Evolutionary conservation across 2,113 vertebrate species (phyloP).

Genomic region (Odontesthes bonariensis): DNA sequence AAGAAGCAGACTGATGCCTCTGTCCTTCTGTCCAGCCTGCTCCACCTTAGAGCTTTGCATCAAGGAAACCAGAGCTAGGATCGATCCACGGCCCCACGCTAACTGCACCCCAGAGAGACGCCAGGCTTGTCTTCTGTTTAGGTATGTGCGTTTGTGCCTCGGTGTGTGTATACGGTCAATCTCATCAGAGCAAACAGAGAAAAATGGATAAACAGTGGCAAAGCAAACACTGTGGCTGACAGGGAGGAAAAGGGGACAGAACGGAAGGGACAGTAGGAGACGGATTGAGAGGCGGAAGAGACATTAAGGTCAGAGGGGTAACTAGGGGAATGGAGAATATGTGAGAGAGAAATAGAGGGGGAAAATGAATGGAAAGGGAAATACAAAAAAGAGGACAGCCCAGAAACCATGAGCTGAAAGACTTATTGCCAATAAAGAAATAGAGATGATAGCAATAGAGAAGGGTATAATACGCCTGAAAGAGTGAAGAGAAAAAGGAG

Average conservation of each 20-base stretch:
- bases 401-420: conserved; percentile 53
- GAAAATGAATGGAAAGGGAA: conserved; percentile 9
- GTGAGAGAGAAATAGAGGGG: conserved; percentile 12
- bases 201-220: conserved; percentile 79
- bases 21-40: conserved; percentile 57
- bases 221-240: conserved; percentile 68
- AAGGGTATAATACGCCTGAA: conserved; percentile 40
- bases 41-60: conserved; percentile 66
- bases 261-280: conserved; percentile 45
- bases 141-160: conserved; percentile 54
- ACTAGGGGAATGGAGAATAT: conserved; percentile 37
- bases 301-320: conserved; percentile 57
- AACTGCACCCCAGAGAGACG: conserved; percentile 78
- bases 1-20: conserved; percentile 49
- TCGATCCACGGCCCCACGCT: conserved; percentile 72
- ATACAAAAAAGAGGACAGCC: conserved; percentile 20
- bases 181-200: conserved; percentile 75
- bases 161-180: conserved; percentile 67
- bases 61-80: conserved; percentile 77
- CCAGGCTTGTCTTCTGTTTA: conserved; percentile 72
- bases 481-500: conserved; percentile 40
- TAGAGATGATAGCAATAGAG: conserved; percentile 24
- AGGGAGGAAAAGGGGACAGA: conserved; percentile 42
- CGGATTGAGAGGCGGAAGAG: conserved; percentile 35
- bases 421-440: conserved; percentile 56